Evolutionary conservation across 2,797 vertebrate species (phyloP), one percentile per base, ranked within the genome.

Genomic region (Melanotaenia pygmaea): DNA sequence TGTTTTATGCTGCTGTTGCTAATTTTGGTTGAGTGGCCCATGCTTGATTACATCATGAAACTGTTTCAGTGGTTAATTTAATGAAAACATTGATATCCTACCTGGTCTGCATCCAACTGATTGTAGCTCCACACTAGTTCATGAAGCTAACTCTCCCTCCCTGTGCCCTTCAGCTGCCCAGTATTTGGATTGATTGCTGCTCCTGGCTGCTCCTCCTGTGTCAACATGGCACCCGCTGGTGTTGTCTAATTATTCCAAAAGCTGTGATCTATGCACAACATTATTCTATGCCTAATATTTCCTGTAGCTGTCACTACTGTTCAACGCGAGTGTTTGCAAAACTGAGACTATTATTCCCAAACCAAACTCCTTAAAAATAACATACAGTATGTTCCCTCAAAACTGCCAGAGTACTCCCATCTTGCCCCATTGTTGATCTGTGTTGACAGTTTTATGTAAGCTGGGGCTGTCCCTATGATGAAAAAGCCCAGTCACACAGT

Each of bases 171-270:
- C 73, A 84, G 26, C 67, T 76, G 59, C 57, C 24, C 34, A 40
- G 34, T 59, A 81, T 59, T 63, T 68, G 66, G 80, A 88, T 84
- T 81, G 75, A 88, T 83, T 80, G 70, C 64, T 72, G 67, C 75
- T 77, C 75, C 70, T 64, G 69, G 77, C 78, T 60, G 71, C 70
- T 72, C 70, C 79, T 76, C 50, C 64, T 35, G 73, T 88, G 79
- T 82, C 74, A 82, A 77, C 83, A 81, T 67, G 77, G 70, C 68
- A 71, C 77, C 76, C 28, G 56, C 58, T 67, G 86, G 72, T 77
- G 70, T 66, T 43, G 72, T 80, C 82, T 85, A 86, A 90, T 92
- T 88, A 85, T 34, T 84, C 76, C 75, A 79, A 74, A 77, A 70
- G 54, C 77, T 84, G 75, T 86, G 86, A 88, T 86, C 77, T 82